A percentile compares a stretch with the other conserved stretches of the same genome.
phyloP scores from a whole-genome alignment of 1,140 invertebrate species.

The Adoxophyes honmai region DNA sequence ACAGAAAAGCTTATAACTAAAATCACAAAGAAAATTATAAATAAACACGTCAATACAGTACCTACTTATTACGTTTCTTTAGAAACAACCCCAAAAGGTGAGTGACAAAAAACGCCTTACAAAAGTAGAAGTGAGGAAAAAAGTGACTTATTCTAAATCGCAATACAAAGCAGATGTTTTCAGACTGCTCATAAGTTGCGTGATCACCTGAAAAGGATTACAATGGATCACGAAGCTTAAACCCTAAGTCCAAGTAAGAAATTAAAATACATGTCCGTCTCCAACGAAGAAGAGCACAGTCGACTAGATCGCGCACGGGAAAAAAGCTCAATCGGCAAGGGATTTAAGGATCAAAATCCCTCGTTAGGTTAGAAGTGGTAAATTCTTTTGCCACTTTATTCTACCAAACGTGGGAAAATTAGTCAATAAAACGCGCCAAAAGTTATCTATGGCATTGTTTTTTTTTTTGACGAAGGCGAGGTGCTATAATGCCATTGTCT shows the following conservation, averaged over 20 bases:
- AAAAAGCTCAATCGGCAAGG: background rate
- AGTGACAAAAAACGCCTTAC: no score
- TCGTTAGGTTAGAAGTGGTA: no score
- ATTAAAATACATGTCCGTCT: background rate
- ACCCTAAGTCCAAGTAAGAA: background rate
- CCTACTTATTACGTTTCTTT: no score
- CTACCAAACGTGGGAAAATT: constrained; percentile 35
- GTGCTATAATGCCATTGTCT: constrained; percentile 45
- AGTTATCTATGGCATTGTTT: constrained; percentile 36
- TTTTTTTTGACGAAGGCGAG: constrained; percentile 30
- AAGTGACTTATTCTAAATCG: background rate
- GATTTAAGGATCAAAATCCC: background rate
- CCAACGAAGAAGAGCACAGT: background rate
- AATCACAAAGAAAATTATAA: no score
- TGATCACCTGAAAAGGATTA: constrained; percentile 8
- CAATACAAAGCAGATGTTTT: background rate
- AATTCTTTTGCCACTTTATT: no score
- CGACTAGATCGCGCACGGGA: background rate
- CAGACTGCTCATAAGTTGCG: background rate
- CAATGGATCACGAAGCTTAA: background rate
- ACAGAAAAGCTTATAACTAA: no score
- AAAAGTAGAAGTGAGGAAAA: background rate
- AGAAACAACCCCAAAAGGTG: no score
- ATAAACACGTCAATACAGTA: no score
- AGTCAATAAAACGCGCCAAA: constrained; percentile 40